phyloP scores from a whole-genome alignment of 1,140 invertebrate genomes.

The Ephestia elutella region DNA sequence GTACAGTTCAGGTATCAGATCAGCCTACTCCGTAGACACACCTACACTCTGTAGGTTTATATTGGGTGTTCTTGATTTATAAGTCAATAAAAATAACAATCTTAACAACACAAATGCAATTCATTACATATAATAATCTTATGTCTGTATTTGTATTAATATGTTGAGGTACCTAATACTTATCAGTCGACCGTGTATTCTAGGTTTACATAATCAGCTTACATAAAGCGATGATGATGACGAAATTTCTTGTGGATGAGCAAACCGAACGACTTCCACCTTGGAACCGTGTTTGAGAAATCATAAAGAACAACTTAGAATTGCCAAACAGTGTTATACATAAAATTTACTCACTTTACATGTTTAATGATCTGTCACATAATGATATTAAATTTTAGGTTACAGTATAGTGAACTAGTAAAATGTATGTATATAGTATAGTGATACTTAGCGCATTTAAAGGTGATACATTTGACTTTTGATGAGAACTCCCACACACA shows the following conservation, averaged over 20 bases:
- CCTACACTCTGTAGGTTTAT: no score
- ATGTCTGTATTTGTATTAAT: conserved; percentile 16
- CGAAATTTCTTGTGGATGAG: conserved; percentile 51
- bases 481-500: no score
- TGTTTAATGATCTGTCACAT: background rate
- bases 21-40: no score
- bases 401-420: background rate
- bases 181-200: conserved; percentile 48
- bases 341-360: background rate
- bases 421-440: no score
- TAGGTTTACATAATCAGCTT: conserved; percentile 56
- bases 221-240: conserved; percentile 49
- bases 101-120: background rate
- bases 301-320: background rate
- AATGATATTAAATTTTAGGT: background rate
- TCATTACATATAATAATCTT: background rate
- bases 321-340: background rate
- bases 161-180: conserved; percentile 7
- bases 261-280: conserved; percentile 48
- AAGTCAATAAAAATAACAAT: background rate
- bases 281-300: conserved; percentile 28
- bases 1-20: no score
- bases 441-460: no score
- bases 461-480: no score
- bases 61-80: no score